Evolutionary conservation across 2,113 vertebrate species (phyloP).

Genomic region (Alectura lathami): DNA sequence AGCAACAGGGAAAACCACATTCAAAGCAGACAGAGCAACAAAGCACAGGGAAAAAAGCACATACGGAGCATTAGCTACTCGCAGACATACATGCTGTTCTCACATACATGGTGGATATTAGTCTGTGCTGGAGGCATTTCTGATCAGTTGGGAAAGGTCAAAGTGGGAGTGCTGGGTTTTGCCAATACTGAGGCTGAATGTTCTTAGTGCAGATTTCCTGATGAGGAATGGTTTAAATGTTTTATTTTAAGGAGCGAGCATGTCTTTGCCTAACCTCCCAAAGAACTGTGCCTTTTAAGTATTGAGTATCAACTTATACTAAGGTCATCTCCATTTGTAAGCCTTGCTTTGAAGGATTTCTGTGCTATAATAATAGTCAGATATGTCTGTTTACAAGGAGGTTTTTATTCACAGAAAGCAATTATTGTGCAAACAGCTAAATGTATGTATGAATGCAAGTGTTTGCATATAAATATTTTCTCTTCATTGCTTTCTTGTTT

Average conservation of each 20-base stretch:
- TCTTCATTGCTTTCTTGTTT: not conserved
- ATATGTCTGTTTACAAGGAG: not conserved
- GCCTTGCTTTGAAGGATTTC: not conserved
- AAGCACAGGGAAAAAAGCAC: not conserved
- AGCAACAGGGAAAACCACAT: not conserved
- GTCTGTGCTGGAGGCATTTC: not conserved
- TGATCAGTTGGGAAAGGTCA: not conserved
- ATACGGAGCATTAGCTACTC: not conserved
- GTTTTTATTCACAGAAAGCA: not conserved
- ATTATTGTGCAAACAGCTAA: not conserved
- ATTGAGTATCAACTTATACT: not conserved
- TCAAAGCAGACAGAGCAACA: slow-evolving; percentile 20
- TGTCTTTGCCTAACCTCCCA: not conserved
- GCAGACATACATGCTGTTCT: not conserved
- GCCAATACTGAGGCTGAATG: not conserved
- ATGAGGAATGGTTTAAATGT: not conserved
- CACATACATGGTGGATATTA: not conserved
- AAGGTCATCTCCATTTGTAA: not conserved
- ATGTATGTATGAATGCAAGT: not conserved
- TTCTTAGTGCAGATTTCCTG: not conserved
- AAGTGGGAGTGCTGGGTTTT: not conserved
- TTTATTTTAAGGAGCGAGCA: not conserved
- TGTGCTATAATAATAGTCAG: not conserved
- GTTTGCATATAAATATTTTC: not conserved
- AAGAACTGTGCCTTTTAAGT: not conserved